phyloP scores from a whole-genome alignment of 2,888 invertebrate genomes.

The Trachelus tabidus region DNA sequence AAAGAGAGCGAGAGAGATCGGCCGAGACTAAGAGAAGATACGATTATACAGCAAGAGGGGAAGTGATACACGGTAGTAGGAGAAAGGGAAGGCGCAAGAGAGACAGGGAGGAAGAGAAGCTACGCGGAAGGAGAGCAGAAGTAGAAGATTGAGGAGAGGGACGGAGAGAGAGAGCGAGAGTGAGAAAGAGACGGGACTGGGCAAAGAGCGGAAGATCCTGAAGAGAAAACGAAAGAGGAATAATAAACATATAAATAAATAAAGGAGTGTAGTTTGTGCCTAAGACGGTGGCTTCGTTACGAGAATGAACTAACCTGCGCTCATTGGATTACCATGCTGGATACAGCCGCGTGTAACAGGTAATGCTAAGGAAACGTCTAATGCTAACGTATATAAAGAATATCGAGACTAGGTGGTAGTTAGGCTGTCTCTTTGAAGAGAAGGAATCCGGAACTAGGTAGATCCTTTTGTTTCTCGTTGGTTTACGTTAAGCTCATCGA shows the following conservation, averaged over 20 bases:
- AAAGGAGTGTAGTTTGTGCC: not conserved
- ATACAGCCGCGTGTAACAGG: slow-evolving; percentile 58
- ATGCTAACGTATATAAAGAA: too few relatives aligned
- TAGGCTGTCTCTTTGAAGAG: too few relatives aligned
- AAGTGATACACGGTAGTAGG: too few relatives aligned
- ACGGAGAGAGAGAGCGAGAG: not conserved
- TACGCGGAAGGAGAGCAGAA: too few relatives aligned
- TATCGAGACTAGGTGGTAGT: too few relatives aligned
- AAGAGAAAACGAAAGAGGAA: not conserved
- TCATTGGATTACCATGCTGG: slow-evolving; percentile 59
- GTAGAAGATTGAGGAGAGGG: not conserved
- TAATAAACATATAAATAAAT: too few relatives aligned
- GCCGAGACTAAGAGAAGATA: too few relatives aligned
- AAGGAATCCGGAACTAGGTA: too few relatives aligned
- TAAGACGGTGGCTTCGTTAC: not conserved
- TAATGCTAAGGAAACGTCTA: slow-evolving; percentile 29
- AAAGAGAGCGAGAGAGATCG: too few relatives aligned
- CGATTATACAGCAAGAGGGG: too few relatives aligned
- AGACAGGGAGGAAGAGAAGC: not conserved
- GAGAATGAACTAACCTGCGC: slow-evolving; percentile 9
- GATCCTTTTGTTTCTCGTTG: too few relatives aligned
- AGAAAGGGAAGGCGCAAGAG: not conserved
- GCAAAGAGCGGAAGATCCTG: not conserved
- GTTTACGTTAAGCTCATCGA: slow-evolving; percentile 2
- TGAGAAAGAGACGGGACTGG: not conserved